Evolutionary conservation across 1,140 invertebrate genomes (phyloP), one percentile per base, ranked within the genome.

Genomic region (Aphaenogaster ashmeadi): DNA sequence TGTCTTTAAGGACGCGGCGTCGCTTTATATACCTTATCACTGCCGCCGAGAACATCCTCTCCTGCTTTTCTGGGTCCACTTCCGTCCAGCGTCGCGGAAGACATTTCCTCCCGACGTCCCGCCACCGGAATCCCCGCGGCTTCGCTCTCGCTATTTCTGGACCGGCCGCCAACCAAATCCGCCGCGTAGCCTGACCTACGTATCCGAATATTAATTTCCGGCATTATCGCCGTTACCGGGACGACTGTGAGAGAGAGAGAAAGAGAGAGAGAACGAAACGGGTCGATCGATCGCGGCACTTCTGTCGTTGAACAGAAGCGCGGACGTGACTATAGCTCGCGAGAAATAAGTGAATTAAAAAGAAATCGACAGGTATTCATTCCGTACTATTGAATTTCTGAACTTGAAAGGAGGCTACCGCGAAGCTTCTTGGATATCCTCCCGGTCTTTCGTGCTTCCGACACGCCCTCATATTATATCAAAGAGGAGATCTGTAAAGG

Each of bases 141-240:
- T 75, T 84, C 54, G 38, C 21, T 2, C 5, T 69, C n/a, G 56
- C 41, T 67, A 80, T 86, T 86, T 80, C 47, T 13, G 56, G 21
- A 69, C 15, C 44, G 15, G 15, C 38, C 64, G 15, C 7, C 44
- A 41, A 21, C 58, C 18, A 47, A 15, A 64, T 58, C 21, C 54
- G 13, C 2, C 9, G 6, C n/a, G n/a, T 41, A 44, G 27, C 47
- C 44, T 62, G 58, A 85, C 71, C 54, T 62, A 62, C 56, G 71
- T 84, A 64, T 75, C 60, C 54, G 81, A 85, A 75, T 52, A 85
- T 85, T 85, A 74, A 85, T 85, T 81, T 81, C 79, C 79, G 79
- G 66, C 27, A 56, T 81, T 81, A 71, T 71, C 79, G 27, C 21
- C 33, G 84, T 58, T 79, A 67, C 54, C 58, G n/a, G 66, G 33